phyloP scores from a whole-genome alignment of 2,797 vertebrate genomes.

The Rousettus madagascariensis region DNA sequence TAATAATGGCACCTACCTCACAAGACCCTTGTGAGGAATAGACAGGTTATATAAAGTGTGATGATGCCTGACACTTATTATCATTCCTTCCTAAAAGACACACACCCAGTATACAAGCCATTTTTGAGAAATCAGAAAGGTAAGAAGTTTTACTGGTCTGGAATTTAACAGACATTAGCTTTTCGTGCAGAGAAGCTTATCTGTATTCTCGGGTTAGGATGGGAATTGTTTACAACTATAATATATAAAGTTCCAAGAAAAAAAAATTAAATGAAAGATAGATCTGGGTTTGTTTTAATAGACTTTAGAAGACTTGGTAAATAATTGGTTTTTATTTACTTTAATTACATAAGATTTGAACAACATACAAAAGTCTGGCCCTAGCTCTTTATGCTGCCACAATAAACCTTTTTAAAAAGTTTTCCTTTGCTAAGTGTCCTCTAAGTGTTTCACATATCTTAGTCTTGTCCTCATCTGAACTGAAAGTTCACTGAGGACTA shows the following conservation, averaged over 20 bases:
- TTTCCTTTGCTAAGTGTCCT: neutral
- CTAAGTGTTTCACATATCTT: neutral
- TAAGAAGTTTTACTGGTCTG: neutral
- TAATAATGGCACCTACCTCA: neutral
- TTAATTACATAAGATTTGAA: neutral
- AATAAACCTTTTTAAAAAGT: neutral
- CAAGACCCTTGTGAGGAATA: neutral
- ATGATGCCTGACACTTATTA: neutral
- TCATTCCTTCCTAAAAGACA: neutral
- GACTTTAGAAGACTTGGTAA: neutral
- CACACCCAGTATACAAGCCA: neutral
- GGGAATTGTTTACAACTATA: neutral
- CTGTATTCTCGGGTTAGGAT: neutral
- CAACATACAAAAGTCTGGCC: neutral
- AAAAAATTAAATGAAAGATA: neutral
- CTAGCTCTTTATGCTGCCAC: neutral
- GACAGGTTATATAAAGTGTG: neutral
- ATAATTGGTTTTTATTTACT: constrained; percentile 2
- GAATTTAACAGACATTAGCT: neutral
- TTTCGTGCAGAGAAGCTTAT: neutral
- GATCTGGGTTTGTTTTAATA: neutral
- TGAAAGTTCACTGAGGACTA: neutral
- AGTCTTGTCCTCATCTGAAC: neutral
- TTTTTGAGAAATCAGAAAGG: neutral
- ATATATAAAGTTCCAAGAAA: neutral